Evolutionary conservation across 2,113 vertebrate genomes (phyloP).

Genomic region (Formicarius rufipectus): DNA sequence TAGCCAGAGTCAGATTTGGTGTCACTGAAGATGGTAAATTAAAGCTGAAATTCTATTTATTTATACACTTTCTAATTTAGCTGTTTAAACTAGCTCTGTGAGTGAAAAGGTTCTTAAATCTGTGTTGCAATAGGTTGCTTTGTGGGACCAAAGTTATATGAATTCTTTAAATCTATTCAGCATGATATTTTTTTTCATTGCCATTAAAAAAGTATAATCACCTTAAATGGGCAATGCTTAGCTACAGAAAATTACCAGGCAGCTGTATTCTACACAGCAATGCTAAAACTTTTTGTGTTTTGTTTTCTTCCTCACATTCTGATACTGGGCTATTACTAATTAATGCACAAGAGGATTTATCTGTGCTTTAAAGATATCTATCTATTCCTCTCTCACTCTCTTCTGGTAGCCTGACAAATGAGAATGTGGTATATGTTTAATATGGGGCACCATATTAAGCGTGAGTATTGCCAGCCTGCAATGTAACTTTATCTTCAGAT

Average conservation of each 20-base stretch:
- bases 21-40: background rate
- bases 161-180: background rate
- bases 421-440: background rate
- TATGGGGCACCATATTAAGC: background rate
- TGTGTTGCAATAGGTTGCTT: background rate
- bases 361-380: slow-evolving; percentile 23
- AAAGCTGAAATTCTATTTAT: background rate
- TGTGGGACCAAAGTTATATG: background rate
- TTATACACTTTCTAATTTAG: background rate
- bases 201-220: background rate
- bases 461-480: background rate
- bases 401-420: background rate
- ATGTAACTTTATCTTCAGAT: background rate
- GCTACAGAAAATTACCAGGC: background rate
- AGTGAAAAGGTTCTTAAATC: background rate
- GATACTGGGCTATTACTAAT: slow-evolving; percentile 19
- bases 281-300: background rate
- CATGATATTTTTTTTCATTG: background rate
- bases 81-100: background rate
- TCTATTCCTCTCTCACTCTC: background rate
- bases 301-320: background rate
- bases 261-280: background rate
- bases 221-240: background rate
- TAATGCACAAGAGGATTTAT: background rate
- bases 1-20: background rate